These are phyloP conservation scores for Pangasius sanitwongsei DNA, from an alignment of 2,797 vertebrate species.

Conservation along the genomic window DNA sequence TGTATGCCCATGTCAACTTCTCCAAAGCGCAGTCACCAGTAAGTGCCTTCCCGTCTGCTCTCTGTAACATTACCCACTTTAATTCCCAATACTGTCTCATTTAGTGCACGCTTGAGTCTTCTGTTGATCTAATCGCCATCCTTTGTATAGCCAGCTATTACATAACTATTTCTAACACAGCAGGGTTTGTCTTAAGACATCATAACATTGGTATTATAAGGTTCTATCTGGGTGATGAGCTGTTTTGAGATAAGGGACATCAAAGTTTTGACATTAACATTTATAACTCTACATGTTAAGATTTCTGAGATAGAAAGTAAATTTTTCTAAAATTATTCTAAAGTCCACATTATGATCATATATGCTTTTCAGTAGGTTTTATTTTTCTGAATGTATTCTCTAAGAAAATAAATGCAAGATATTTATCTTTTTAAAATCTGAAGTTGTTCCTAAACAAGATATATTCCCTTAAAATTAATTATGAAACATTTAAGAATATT, in stretches of 20 bases:
- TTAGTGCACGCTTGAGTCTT: not conserved
- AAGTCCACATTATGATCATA: no score
- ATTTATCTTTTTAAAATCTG: not conserved
- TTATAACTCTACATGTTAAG: not conserved
- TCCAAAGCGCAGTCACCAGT: slow-evolving; percentile 95
- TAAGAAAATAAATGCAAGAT: not conserved
- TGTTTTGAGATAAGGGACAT: not conserved
- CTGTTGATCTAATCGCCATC: not conserved
- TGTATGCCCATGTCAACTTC: slow-evolving; percentile 96
- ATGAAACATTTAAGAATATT: not conserved
- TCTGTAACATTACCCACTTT: not conserved
- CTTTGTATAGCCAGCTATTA: not conserved
- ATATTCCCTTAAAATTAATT: not conserved
- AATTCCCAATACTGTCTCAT: not conserved
- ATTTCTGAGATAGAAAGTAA: not conserved
- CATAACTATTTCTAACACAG: no score
- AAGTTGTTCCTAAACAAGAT: not conserved
- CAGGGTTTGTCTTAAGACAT: not conserved
- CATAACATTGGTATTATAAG: not conserved
- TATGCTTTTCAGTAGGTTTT: not conserved
- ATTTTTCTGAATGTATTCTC: not conserved
- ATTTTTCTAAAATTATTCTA: not conserved
- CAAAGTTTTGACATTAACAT: not conserved
- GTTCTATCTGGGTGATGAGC: not conserved
- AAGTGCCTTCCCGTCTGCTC: slow-evolving; percentile 60